Conservation (phyloP, 2,797 vertebrate species). For the Aphelocoma californica region DNA sequence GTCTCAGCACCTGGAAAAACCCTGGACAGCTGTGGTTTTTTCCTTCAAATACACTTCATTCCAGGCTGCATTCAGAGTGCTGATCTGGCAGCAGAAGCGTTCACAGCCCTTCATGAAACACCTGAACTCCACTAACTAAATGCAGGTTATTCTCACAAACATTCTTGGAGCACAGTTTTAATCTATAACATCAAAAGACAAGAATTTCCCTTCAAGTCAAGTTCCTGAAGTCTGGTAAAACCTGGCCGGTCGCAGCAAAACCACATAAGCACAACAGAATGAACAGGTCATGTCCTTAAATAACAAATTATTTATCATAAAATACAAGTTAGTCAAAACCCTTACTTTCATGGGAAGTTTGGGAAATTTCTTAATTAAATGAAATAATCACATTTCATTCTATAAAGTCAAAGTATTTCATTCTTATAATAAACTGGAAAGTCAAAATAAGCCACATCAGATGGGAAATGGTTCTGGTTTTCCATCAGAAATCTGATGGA, state of each 20-base stretch:
- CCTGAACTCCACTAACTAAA: neutral
- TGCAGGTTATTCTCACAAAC: neutral
- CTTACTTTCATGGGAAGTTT: neutral
- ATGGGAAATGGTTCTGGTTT: neutral
- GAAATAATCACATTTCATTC: neutral
- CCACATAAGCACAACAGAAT: rapidly evolving
- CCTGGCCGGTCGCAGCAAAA: neutral
- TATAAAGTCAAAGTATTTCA: neutral
- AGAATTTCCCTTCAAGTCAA: neutral
- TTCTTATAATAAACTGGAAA: neutral
- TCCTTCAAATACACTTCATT: neutral
- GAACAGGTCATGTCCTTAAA: neutral
- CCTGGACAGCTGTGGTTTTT: neutral
- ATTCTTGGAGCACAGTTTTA: neutral
- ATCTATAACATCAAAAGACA: neutral
- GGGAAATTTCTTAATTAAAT: neutral
- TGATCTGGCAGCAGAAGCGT: neutral
- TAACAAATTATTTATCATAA: neutral
- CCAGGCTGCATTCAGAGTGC: neutral
- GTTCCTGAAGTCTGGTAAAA: neutral
- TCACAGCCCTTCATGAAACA: neutral
- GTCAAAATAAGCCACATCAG: neutral
- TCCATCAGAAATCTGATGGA: neutral
- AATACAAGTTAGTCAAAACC: neutral
- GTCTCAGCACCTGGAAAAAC: neutral